phyloP scores from a whole-genome alignment of 1,140 invertebrate species.

The Cyclina sinensis region DNA sequence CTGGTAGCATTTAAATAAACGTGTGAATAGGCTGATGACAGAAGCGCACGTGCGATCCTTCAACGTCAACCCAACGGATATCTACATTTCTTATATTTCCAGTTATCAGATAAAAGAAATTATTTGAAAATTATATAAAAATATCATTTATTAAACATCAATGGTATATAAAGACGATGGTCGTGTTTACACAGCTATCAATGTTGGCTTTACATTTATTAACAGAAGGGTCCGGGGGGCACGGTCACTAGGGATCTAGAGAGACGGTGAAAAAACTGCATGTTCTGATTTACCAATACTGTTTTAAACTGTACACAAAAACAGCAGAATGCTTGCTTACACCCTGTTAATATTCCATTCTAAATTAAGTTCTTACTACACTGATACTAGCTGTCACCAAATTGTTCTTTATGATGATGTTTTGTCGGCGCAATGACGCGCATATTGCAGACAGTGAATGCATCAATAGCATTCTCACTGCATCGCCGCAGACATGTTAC shows the following conservation, averaged over 20 bases:
- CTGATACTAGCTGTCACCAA: background rate
- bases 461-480: conserved; percentile 30
- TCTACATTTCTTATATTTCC: too few relatives aligned
- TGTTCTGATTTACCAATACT: background rate
- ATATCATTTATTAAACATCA: too few relatives aligned
- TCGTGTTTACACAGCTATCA: background rate
- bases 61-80: background rate
- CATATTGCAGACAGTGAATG: conserved; percentile 19
- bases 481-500: conserved; percentile 45
- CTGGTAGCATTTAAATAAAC: background rate
- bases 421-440: conserved; percentile 30
- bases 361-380: background rate
- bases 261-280: background rate
- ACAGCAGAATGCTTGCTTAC: background rate
- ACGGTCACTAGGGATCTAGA: background rate
- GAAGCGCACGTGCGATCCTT: background rate
- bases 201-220: background rate
- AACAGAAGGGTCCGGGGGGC: background rate
- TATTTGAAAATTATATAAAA: too few relatives aligned
- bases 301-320: background rate
- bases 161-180: too few relatives aligned
- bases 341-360: background rate
- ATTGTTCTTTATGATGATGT: conserved; percentile 29
- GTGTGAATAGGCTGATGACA: background rate
- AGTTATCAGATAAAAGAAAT: too few relatives aligned